Conservation (phyloP, 2,797 vertebrate species). For the Pantherophis alleghaniensis region DNA sequence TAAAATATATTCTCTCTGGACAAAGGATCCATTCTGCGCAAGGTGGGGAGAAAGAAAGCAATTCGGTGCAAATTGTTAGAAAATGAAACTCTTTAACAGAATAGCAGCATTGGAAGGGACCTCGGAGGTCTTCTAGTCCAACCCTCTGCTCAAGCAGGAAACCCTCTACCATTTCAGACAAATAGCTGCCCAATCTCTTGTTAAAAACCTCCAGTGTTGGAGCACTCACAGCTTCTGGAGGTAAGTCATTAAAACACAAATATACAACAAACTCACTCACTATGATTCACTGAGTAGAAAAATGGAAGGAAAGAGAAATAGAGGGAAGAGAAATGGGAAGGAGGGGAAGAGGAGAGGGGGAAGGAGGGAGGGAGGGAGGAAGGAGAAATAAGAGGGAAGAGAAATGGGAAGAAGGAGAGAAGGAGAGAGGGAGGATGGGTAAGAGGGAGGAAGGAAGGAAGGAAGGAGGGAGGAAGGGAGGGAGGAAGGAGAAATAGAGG, state of each 20-base stretch:
- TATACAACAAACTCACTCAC: not conserved
- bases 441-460: no score
- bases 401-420: not conserved
- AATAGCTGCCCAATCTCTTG: not conserved
- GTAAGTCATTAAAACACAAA: not conserved
- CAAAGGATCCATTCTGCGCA: rapidly evolving
- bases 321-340: no score
- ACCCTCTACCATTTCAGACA: not conserved
- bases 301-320: not conserved
- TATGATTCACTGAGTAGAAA: not conserved
- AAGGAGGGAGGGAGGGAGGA: rapidly evolving
- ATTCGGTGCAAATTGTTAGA: not conserved
- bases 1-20: constrained; percentile 37
- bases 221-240: not conserved
- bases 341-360: no score
- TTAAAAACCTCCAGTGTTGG: not conserved
- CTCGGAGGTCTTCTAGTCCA: not conserved
- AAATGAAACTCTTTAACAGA: not conserved
- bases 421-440: no score
- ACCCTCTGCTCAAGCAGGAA: not conserved
- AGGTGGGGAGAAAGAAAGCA: not conserved
- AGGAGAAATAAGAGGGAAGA: no score
- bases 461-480: no score
- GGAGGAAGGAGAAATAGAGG: no score
- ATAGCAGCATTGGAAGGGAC: not conserved